Percentiles rank a stretch among this genome's conserved stretches.
Conservation (phyloP, 2,797 vertebrate species). For the Danio albolineatus region DNA sequence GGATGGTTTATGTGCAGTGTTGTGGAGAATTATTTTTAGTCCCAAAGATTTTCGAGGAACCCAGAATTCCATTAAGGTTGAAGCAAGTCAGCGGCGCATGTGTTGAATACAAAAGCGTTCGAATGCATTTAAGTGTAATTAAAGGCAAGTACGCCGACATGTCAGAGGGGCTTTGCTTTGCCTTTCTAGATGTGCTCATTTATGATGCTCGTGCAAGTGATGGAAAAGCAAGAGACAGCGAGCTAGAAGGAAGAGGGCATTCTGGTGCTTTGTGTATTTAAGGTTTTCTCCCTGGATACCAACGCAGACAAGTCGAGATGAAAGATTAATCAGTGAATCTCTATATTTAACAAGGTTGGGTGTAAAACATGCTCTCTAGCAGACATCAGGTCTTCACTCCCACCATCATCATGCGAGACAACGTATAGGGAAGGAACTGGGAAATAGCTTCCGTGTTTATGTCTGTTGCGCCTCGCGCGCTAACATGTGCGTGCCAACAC, state of each 20-base stretch:
- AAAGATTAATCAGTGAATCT: constrained; percentile 78
- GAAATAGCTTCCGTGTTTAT: constrained; percentile 19
- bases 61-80: constrained; percentile 51
- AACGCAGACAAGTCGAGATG: constrained; percentile 74
- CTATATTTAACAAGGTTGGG: constrained; percentile 75
- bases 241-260: constrained; percentile 48
- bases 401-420: constrained; percentile 28
- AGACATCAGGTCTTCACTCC: constrained; percentile 47
- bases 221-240: constrained; percentile 45
- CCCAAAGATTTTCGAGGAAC: constrained; percentile 10
- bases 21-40: constrained; percentile 29
- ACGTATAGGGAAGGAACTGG: constrained; percentile 35
- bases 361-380: constrained; percentile 66
- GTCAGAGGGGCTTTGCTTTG: constrained; percentile 44
- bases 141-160: constrained; percentile 50
- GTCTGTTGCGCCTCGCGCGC: constrained; percentile 24
- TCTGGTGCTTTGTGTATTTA: constrained; percentile 76
- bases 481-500: constrained; percentile 1
- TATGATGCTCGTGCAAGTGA: constrained; percentile 52
- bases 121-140: constrained; percentile 63
- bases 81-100: constrained; percentile 21
- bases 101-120: constrained; percentile 50
- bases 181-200: constrained; percentile 45
- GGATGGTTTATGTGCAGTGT: background rate
- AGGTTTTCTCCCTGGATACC: constrained; percentile 74